Percentiles rank a stretch among this genome's conserved stretches.
Evolutionary conservation across 2,113 vertebrate species (phyloP).

Genomic region (Conger conger): DNA sequence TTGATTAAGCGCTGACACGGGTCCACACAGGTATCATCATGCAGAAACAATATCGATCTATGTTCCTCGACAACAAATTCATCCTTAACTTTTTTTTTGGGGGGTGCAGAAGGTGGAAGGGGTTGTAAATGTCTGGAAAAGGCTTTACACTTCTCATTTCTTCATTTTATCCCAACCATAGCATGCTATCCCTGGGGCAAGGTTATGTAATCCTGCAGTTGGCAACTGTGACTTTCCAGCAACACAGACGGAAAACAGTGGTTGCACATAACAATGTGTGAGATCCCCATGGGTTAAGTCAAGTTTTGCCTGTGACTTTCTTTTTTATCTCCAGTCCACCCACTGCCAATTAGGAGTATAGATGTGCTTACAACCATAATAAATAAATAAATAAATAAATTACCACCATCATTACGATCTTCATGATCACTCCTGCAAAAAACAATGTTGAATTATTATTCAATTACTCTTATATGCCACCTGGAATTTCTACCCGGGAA

Average conservation of each 20-base stretch:
- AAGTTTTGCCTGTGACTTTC: not conserved
- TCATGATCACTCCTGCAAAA: too few species aligned
- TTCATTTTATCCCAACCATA: not conserved
- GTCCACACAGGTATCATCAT: not conserved
- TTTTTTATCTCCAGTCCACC: not conserved
- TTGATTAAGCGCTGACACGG: not conserved
- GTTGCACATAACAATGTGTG: not conserved
- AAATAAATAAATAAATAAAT: not conserved
- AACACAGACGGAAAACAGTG: not conserved
- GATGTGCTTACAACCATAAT: not conserved
- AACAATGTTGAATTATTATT: too few species aligned
- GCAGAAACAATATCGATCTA: not conserved
- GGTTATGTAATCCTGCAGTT: constrained; percentile 12
- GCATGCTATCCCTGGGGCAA: not conserved
- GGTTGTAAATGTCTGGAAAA: not conserved
- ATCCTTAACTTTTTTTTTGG: not conserved
- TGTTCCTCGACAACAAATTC: not conserved
- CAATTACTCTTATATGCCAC: too few species aligned
- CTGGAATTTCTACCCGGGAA: too few species aligned
- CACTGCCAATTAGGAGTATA: not conserved
- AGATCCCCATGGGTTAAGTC: not conserved
- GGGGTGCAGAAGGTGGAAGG: not conserved
- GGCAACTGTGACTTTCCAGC: not conserved
- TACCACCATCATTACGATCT: not conserved
- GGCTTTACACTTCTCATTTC: not conserved